Evolutionary conservation across 2,113 vertebrate species (phyloP), one percentile per base, ranked within the genome.

Genomic region (Myxocyprinus asiaticus): DNA sequence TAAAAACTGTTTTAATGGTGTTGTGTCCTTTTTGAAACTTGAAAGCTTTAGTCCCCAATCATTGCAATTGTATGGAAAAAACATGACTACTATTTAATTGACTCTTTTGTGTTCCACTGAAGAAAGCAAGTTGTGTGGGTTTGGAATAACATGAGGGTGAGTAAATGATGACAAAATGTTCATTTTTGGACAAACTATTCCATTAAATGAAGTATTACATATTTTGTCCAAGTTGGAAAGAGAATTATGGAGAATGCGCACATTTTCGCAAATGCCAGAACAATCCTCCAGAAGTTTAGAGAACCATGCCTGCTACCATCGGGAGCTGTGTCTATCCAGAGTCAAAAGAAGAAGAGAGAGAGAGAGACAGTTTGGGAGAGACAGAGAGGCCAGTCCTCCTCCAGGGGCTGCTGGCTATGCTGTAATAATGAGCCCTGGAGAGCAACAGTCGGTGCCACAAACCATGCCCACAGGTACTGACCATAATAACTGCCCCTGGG

Each of bases 401-500:
- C 82, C 75, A 67, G 82, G 79, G 79, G 75, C 69, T 44, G 14
- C 62, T 43, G 78, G 69, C 66, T 67, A 78, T 81, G 77, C 82
- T 78, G 82, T 84, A 84, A 84, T 84, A 84, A 84, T 84, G 83
- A 84, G 82, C 82, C 82, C 82, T 81, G 64, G 82, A 84, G 82
- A 73, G 78, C 62, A 69, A 75, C 33, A 51, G 79, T 77, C 43
- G 50, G 55, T 69, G 75, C 63, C 78, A 78, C 80, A 79, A 78
- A 82, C 81, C 81, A 81, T 86, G 85, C 80, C 85, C 87, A 86
- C 85, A 86, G 87, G 87, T 88, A 69, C 85, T 86, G 84, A 33
- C 67, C 79, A 81, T 88, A 88, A 86, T 86, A 78, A 86, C 77
- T 75, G 81, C 87, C 83, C 87, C 85, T 84, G 87, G 87, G 87